Evolutionary conservation across 1,140 invertebrate genomes (phyloP).

Genomic region (Drosophila tani): DNA sequence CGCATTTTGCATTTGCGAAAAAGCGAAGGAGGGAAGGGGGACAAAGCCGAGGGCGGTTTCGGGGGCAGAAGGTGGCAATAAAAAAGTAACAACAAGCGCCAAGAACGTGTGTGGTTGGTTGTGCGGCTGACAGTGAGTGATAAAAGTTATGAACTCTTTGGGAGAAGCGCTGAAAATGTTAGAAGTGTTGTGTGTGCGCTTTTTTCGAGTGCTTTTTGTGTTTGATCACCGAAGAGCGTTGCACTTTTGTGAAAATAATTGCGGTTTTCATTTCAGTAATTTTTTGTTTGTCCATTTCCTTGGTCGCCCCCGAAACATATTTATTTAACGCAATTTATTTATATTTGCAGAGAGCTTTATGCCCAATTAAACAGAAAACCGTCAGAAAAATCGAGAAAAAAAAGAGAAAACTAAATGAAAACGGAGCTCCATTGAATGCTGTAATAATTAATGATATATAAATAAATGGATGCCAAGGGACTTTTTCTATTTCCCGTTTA

Average conservation of each 20-base stretch:
- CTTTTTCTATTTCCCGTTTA: conserved; percentile 9
- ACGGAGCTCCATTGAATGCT: conserved; percentile 3
- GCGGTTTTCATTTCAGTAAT: conserved; percentile 36
- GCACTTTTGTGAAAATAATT: conserved; percentile 50
- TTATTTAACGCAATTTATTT: conserved; percentile 59
- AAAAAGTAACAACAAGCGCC: conserved; percentile 44
- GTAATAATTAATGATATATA: conserved; percentile 43
- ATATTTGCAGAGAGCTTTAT: conserved; percentile 43
- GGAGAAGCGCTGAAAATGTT: conserved; percentile 51
- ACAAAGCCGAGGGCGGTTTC: conserved; percentile 13
- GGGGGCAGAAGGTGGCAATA: conserved; percentile 34
- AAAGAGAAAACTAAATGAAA: conserved; percentile 20
- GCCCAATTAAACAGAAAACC: conserved; percentile 46
- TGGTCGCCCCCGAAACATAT: conserved; percentile 10
- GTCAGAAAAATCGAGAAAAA: background rate
- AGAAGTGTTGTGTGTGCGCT: conserved; percentile 30
- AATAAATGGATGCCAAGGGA: conserved; percentile 16
- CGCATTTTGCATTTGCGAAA: conserved; percentile 44
- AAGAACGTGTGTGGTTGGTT: conserved; percentile 20
- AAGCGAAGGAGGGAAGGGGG: conserved; percentile 6
- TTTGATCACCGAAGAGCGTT: conserved; percentile 9
- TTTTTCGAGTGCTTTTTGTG: conserved; percentile 27
- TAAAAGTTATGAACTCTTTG: conserved; percentile 76
- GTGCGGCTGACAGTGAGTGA: conserved; percentile 71
- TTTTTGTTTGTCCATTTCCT: conserved; percentile 22